Percentiles rank a stretch among this genome's conserved stretches.
phyloP scores from a whole-genome alignment of 2,888 invertebrate species.

The Serrognathus titanus region DNA sequence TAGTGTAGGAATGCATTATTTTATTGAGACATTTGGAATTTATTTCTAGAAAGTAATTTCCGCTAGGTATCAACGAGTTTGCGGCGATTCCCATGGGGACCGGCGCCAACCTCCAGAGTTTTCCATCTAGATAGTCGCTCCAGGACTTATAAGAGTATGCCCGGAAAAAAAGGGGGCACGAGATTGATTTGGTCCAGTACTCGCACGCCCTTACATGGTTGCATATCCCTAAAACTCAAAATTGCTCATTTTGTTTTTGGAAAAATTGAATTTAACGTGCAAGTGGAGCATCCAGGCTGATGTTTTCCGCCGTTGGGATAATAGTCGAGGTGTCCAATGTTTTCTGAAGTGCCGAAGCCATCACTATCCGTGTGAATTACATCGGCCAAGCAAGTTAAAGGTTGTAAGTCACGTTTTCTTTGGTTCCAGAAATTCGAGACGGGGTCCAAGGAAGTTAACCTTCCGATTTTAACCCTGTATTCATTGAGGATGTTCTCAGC shows the following conservation, averaged over 20 bases:
- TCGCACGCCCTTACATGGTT: slow-evolving; percentile 41
- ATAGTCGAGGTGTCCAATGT: slow-evolving; percentile 56
- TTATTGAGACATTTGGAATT: neutral
- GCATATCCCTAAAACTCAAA: slow-evolving; percentile 34
- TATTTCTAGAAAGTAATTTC: slow-evolving; percentile 35
- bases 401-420: slow-evolving; percentile 39
- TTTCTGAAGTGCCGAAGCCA: slow-evolving; percentile 46
- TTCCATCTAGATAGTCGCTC: slow-evolving; percentile 32
- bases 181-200: slow-evolving; percentile 40
- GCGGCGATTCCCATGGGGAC: slow-evolving; percentile 44
- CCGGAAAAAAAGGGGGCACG: slow-evolving; percentile 37
- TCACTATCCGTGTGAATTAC: slow-evolving; percentile 56
- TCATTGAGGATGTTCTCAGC: slow-evolving; percentile 30
- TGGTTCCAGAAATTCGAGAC: slow-evolving; percentile 23
- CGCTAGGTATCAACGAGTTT: slow-evolving; percentile 33
- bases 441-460: slow-evolving; percentile 55
- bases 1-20: neutral
- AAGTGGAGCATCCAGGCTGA: slow-evolving; percentile 55
- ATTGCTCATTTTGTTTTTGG: neutral
- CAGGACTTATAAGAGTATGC: slow-evolving; percentile 37
- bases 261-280: slow-evolving; percentile 27
- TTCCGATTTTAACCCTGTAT: slow-evolving; percentile 31
- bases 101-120: slow-evolving; percentile 12
- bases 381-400: slow-evolving; percentile 51
- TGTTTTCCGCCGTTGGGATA: slow-evolving; percentile 59